Conservation (phyloP, 2,888 invertebrate species). For the Clivina fossor region DNA sequence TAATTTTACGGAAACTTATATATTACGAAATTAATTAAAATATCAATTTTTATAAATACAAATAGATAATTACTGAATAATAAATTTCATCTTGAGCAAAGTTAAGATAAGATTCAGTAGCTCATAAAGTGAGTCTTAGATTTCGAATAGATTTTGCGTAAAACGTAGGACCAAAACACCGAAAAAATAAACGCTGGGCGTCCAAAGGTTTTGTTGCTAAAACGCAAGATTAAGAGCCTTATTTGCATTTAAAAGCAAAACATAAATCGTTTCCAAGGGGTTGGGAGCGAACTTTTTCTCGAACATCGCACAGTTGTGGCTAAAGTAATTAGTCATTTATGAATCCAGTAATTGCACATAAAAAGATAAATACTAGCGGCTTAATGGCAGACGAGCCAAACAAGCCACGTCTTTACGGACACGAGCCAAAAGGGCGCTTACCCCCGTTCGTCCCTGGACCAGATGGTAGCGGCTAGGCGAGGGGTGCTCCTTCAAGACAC, state of each 20-base stretch:
- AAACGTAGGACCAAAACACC: no score
- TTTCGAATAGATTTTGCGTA: no score
- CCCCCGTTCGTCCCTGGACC: no score
- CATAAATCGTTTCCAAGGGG: constrained; percentile 49
- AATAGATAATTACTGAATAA: no score
- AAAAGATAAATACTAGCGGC: constrained; percentile 53
- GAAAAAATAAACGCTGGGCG: no score
- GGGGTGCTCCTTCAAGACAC: constrained; percentile 48
- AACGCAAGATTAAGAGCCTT: constrained; percentile 41
- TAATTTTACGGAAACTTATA: no score
- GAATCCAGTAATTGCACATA: constrained; percentile 54
- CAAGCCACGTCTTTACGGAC: constrained; percentile 4
- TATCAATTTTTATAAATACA: no score
- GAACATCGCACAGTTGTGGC: constrained; percentile 49
- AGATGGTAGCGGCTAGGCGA: constrained; percentile 24
- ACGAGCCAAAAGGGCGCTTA: constrained; percentile 31
- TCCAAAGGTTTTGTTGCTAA: constrained; percentile 32
- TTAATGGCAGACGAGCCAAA: constrained; percentile 45
- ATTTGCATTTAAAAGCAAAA: constrained; percentile 46
- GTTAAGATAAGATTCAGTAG: no score
- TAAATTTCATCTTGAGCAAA: no score
- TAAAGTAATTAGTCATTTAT: constrained; percentile 54
- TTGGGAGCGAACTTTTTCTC: constrained; percentile 40
- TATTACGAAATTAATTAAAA: no score
- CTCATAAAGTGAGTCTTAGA: no score